These are phyloP conservation scores for Staurois parvus DNA, from an alignment of 2,797 vertebrate species.

Conservation along the genomic window DNA sequence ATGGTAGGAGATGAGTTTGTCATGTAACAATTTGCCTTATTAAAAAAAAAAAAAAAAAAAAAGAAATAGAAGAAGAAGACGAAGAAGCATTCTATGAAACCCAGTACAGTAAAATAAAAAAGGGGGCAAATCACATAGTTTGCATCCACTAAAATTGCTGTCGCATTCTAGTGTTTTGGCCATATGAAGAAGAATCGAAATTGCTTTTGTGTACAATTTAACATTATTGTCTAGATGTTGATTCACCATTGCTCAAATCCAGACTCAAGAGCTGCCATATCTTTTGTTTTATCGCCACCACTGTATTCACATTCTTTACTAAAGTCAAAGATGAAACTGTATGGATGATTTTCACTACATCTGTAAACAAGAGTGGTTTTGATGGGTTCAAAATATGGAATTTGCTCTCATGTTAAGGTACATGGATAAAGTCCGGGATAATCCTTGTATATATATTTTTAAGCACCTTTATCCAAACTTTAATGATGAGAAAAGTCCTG, in stretches of 20 bases:
- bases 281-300: slow-evolving; percentile 37
- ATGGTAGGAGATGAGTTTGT: slow-evolving; percentile 88
- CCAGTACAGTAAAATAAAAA: slow-evolving; percentile 76
- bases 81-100: slow-evolving; percentile 79
- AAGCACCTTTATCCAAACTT: too few species aligned
- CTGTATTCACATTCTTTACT: slow-evolving; percentile 11
- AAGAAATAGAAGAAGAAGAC: slow-evolving; percentile 63
- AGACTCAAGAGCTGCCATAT: background rate
- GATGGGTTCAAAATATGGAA: background rate
- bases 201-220: slow-evolving; percentile 83
- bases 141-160: slow-evolving; percentile 82
- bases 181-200: slow-evolving; percentile 81
- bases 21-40: slow-evolving; percentile 91
- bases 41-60: slow-evolving; percentile 74
- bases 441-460: too few species aligned
- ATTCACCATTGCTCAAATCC: background rate
- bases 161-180: slow-evolving; percentile 68
- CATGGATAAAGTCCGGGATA: too few species aligned
- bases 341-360: background rate
- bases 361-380: background rate
- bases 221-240: slow-evolving; percentile 72
- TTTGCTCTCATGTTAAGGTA: too few species aligned
- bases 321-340: background rate
- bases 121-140: slow-evolving; percentile 83
- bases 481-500: too few species aligned